Evolutionary conservation across 2,797 vertebrate genomes (phyloP).

Genomic region (Enteromius paludinosus): DNA sequence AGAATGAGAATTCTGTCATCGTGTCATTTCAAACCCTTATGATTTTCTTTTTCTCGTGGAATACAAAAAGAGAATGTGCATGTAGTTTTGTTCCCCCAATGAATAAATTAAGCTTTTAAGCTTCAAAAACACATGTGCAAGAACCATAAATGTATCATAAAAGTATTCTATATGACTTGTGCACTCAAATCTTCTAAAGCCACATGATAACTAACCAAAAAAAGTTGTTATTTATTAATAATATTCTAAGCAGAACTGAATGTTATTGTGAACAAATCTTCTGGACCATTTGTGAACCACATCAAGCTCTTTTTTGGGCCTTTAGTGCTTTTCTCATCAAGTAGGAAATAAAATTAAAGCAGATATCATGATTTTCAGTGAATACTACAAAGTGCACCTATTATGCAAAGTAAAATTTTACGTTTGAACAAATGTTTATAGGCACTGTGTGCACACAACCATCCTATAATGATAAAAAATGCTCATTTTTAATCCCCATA

Average conservation of each 20-base stretch:
- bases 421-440: neutral
- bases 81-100: neutral
- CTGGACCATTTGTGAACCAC: neutral
- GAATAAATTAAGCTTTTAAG: neutral
- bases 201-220: neutral
- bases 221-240: neutral
- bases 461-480: too few relatives aligned
- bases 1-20: neutral
- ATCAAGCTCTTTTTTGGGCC: neutral
- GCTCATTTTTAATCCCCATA: too few relatives aligned
- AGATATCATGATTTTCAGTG: neutral
- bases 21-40: neutral
- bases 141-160: neutral
- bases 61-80: neutral
- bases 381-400: neutral
- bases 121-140: neutral
- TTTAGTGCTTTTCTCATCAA: neutral
- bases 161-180: neutral
- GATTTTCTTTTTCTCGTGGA: neutral
- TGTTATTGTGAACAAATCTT: neutral
- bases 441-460: neutral
- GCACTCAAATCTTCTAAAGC: neutral
- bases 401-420: too few relatives aligned
- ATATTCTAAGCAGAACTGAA: neutral
- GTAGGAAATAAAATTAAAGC: neutral